Evolutionary conservation across 2,888 invertebrate species (phyloP), one percentile per base, ranked within the genome.

Genomic region (Mythimna loreyi): DNA sequence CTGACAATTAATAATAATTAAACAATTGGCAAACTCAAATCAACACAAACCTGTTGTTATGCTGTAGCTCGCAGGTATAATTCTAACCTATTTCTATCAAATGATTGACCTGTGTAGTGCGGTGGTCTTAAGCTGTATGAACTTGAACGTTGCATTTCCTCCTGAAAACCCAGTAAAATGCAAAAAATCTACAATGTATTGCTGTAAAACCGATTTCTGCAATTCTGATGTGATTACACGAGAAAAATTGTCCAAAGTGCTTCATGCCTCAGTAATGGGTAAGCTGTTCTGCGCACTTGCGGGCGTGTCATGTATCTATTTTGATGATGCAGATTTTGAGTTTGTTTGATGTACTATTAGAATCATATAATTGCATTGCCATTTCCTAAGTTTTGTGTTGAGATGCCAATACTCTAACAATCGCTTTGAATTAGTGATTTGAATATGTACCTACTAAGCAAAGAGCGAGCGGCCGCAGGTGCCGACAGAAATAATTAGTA

Each of bases 121-220:
- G 92, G 90, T 94, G 93, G 90, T 88, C 86, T 96, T 96, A 96
- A 96, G 97, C 96, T 97, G 96, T 96, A 92, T 94, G 95, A 92
- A 89, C 91, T 84, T 83, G 85, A 87, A 83, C 81, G 91, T 90
- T 88, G 95, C 96, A 88, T 96, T 97, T 90, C 97, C 97, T 91
- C 96, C 96, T 83, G 96, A 92, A 82, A 89, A 92, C 85, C 94
- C 95, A 86, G 84, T 92, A 88, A 81, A 89, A 88, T 96, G 95
- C 93, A 90, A 91, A 90, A 87, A 87, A 72, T 83, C 90, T 83
- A 90, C 91, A 89, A 88, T 88, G 85, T 93, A 92, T 92, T 96
- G 95, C 94, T 96, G 95, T 93, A 88, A 88, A 75, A 92, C 86
- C 71, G 92, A 94, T 91, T 89, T 91, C 89, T 96, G 95, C 95